Evolutionary conservation across 1,140 invertebrate species (phyloP), one percentile per base, ranked within the genome.

Genomic region (Bombus waltoni): DNA sequence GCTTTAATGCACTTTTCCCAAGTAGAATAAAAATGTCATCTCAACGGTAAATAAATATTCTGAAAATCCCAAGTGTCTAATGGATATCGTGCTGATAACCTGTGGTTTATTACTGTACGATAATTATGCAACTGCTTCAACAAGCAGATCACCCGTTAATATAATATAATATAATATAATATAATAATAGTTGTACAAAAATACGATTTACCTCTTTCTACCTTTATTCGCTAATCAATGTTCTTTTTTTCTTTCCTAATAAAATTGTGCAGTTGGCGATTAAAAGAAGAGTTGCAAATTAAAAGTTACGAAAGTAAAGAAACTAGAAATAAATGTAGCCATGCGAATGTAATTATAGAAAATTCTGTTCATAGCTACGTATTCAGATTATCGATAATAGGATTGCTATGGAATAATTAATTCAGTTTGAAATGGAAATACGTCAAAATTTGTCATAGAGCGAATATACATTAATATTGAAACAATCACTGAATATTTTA

Each of bases 121-220:
- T 44, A 72, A 79, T 89, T 75, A 53, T 71, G 78, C 62, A 87
- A 80, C 87, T 88, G 86, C 66, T 62, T 71, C 13, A 22, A 38
- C 73, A 15, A 15, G 38, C 35, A 68, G 42, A 15, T 66, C 28
- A 9, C 25, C 59, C 73, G 81, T 66, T 86, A 77, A 53, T 68
- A 84, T n/a, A n/a, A n/a, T n/a, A n/a, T n/a, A n/a, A n/a, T n/a
- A n/a, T n/a, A n/a, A n/a, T n/a, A n/a, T n/a, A n/a, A n/a, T n/a
- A n/a, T n/a, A n/a, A n/a, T n/a, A 77, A 42, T 42, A 83, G 68
- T 62, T 44, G 9, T 38, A 38, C 3, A 3, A 57, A 42, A 57
- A 32, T 38, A 62, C 38, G 6, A 32, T 59, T 38, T n/a, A 62
- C 0, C 28, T 62, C 15, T 32, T 59, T 42, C 5, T 10, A 57